These are phyloP conservation scores for Punctoribates punctum DNA, from an alignment of 2,888 invertebrate genomes.

Conservation along the genomic window DNA sequence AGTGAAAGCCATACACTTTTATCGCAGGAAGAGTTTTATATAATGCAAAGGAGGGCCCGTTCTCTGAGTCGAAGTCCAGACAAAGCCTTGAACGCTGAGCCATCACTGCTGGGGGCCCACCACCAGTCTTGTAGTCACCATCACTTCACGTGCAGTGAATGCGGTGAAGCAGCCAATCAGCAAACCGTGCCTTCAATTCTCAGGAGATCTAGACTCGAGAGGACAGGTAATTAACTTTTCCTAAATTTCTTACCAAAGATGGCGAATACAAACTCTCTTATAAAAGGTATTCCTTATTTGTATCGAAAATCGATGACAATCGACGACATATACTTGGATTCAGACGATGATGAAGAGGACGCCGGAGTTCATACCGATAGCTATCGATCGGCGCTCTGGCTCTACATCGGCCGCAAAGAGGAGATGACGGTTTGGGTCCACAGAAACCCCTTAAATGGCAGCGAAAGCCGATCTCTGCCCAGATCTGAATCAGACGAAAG, in stretches of 20 bases:
- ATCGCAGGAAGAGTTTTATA: conserved; percentile 36
- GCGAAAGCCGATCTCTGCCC: neutral
- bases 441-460: conserved; percentile 4
- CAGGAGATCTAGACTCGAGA: conserved; percentile 13
- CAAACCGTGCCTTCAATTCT: conserved; percentile 37
- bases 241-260: neutral
- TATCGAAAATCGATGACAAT: conserved; percentile 40
- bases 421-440: conserved; percentile 64
- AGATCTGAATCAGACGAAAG: conserved; percentile 55
- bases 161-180: conserved; percentile 42
- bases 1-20: conserved; percentile 27
- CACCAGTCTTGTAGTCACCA: conserved; percentile 40
- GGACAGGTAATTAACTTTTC: conserved; percentile 3
- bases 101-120: neutral
- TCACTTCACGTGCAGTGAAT: conserved; percentile 43
- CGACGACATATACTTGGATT: conserved; percentile 41
- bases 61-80: conserved; percentile 32
- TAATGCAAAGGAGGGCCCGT: conserved; percentile 31
- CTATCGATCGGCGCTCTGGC: conserved; percentile 68
- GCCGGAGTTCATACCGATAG: conserved; percentile 69
- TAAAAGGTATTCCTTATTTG: conserved; percentile 30
- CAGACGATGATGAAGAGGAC: conserved; percentile 43
- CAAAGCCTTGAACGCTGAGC: neutral
- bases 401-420: conserved; percentile 70
- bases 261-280: no score